Conservation (phyloP, 1,140 invertebrate species). For the Saccostrea echinata region DNA sequence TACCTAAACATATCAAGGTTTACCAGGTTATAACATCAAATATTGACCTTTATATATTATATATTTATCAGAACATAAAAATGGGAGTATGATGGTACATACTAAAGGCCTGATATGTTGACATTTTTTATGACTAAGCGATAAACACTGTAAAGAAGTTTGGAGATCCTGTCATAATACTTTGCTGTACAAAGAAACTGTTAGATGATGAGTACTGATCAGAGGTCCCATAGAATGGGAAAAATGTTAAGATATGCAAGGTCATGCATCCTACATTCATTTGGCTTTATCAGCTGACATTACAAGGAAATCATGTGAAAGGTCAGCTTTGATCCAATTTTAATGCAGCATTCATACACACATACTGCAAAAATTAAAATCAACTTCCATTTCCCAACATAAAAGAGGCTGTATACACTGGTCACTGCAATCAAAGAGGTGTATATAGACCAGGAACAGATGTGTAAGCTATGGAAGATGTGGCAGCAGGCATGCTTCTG, state of each 20-base stretch:
- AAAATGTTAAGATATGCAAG: conserved; percentile 31
- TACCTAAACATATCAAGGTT: neutral
- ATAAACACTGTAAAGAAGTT: neutral
- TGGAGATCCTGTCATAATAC: neutral
- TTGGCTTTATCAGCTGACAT: neutral
- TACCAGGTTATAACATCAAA: conserved; percentile 11
- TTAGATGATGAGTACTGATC: neutral
- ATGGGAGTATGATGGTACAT: neutral
- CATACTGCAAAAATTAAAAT: conserved; percentile 33
- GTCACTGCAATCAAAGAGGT: conserved; percentile 22
- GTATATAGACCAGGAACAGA: neutral
- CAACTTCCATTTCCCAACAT: conserved; percentile 11
- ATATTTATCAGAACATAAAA: neutral
- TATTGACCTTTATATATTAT: conserved; percentile 20
- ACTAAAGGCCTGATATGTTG: neutral
- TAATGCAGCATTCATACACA: neutral
- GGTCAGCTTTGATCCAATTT: conserved; percentile 21
- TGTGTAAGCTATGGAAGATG: neutral
- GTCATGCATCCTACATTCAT: neutral
- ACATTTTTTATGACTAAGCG: neutral
- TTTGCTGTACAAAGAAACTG: neutral
- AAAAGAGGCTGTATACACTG: conserved; percentile 1
- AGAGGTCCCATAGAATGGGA: neutral
- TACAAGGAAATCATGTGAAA: neutral
- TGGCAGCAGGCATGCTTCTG: conserved; percentile 6